Conservation (phyloP, 2,888 invertebrate genomes). For the Orthosia gothica region DNA sequence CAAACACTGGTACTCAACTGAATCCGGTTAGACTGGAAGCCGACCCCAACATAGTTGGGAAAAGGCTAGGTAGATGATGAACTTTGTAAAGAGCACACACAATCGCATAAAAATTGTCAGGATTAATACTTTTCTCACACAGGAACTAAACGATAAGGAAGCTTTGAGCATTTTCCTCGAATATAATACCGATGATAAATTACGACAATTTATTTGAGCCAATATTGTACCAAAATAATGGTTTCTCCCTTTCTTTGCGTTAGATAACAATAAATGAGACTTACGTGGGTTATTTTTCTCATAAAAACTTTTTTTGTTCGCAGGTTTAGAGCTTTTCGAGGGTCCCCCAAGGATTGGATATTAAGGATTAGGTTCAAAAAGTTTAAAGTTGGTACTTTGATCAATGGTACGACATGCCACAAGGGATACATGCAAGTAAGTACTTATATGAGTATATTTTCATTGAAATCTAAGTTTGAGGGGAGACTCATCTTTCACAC, state of each 20-base stretch:
- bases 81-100: not conserved
- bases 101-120: slow-evolving; percentile 28
- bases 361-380: slow-evolving; percentile 97
- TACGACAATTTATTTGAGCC: slow-evolving; percentile 56
- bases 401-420: slow-evolving; percentile 97
- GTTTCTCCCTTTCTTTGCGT: slow-evolving; percentile 28
- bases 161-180: slow-evolving; percentile 41
- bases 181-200: slow-evolving; percentile 57
- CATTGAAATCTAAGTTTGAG: not conserved
- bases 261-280: slow-evolving; percentile 39
- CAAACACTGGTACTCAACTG: too few relatives aligned
- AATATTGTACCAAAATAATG: slow-evolving; percentile 50
- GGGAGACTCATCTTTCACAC: not conserved
- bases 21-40: too few relatives aligned
- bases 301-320: slow-evolving; percentile 24
- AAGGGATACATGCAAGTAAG: slow-evolving; percentile 97
- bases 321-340: slow-evolving; percentile 96
- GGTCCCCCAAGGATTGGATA: slow-evolving; percentile 97
- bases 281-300: slow-evolving; percentile 5
- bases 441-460: slow-evolving; percentile 6
- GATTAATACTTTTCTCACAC: slow-evolving; percentile 35
- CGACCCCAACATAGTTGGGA: too few relatives aligned
- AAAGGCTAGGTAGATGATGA: too few relatives aligned
- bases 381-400: slow-evolving; percentile 97
- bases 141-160: slow-evolving; percentile 50